These are phyloP conservation scores for Pseudochirops corinnae DNA, from an alignment of 2,797 vertebrate genomes.

Conservation along the genomic window DNA sequence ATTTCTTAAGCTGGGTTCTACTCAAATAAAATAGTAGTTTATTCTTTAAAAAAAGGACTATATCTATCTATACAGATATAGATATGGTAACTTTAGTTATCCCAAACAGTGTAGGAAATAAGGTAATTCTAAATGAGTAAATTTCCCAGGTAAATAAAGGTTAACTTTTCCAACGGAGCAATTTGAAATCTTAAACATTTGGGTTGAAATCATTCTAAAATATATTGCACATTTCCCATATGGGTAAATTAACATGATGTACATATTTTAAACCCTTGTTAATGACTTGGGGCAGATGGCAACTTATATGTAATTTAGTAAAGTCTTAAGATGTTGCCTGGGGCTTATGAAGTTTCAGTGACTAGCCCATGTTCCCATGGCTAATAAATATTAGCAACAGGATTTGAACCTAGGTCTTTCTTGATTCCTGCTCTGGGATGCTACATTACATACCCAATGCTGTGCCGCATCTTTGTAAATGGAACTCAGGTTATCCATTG, in stretches of 20 bases:
- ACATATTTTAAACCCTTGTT: slow-evolving; percentile 7
- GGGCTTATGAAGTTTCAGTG: neutral
- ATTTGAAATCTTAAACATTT: slow-evolving; percentile 7
- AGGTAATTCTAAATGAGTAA: neutral
- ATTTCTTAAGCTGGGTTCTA: neutral
- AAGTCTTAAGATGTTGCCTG: neutral
- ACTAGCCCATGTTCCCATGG: neutral
- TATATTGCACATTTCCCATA: neutral
- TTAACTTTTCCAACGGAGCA: neutral
- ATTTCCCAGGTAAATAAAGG: slow-evolving; percentile 15
- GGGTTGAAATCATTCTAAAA: slow-evolving; percentile 26
- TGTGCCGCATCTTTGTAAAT: neutral
- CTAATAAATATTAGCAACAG: neutral
- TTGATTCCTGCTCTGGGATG: no score
- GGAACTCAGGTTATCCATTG: neutral
- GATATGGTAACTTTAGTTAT: neutral
- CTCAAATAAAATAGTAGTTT: neutral
- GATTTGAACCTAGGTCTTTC: neutral
- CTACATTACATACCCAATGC: no score
- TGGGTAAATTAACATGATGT: neutral
- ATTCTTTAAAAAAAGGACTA: neutral
- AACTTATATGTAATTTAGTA: neutral
- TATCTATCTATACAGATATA: neutral
- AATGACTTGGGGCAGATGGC: neutral
- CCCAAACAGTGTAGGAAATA: neutral